These are phyloP conservation scores for Lates japonicus DNA, from an alignment of 2,797 vertebrate genomes.

Conservation along the genomic window DNA sequence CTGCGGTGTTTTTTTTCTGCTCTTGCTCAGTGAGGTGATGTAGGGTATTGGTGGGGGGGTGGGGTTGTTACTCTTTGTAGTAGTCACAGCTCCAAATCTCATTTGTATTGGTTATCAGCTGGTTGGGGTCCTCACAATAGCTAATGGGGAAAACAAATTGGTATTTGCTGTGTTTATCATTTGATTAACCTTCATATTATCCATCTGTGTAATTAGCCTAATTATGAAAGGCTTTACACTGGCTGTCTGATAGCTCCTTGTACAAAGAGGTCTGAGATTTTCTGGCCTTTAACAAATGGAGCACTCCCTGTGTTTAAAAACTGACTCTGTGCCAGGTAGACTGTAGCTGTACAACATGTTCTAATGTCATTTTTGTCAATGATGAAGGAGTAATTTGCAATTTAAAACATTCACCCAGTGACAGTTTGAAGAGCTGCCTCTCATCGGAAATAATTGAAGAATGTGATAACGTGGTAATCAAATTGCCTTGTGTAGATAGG, in stretches of 20 bases:
- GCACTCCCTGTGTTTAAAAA: not conserved
- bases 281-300: conserved; percentile 46
- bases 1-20: conserved; percentile 28
- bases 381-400: conserved; percentile 26
- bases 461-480: conserved; percentile 48
- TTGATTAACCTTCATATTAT: conserved; percentile 83
- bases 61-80: conserved; percentile 74
- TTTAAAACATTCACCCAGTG: conserved; percentile 43
- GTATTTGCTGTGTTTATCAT: conserved; percentile 81
- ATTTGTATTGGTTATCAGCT: conserved; percentile 85
- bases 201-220: conserved; percentile 80
- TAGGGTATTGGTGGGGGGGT: conserved; percentile 33
- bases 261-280: conserved; percentile 40
- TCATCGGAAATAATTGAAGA: not conserved
- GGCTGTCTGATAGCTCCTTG: conserved; percentile 50
- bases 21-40: conserved; percentile 60
- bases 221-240: conserved; percentile 75
- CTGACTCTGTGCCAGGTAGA: conserved; percentile 19
- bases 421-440: conserved; percentile 14
- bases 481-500: conserved; percentile 22
- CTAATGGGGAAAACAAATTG: conserved; percentile 85
- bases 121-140: conserved; percentile 80
- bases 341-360: not conserved
- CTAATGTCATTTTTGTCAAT: not conserved
- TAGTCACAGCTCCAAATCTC: conserved; percentile 82